Evolutionary conservation across 2,113 vertebrate species (phyloP).

Genomic region (Entomyzon cyanotis): DNA sequence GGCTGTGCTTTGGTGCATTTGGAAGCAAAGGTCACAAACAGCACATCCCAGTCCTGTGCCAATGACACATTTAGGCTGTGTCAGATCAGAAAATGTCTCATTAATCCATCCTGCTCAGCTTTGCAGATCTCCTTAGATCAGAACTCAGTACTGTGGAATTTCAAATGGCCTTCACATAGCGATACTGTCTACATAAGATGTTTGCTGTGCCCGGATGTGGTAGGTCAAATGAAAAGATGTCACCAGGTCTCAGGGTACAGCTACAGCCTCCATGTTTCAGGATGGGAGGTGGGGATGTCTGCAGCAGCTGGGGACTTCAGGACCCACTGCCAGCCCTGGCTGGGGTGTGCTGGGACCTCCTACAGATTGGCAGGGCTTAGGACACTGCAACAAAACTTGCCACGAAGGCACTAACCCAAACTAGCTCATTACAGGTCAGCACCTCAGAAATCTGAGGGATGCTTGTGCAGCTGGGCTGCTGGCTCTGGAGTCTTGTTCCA

Average conservation of each 20-base stretch:
- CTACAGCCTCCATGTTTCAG: not conserved
- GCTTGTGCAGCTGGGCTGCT: not conserved
- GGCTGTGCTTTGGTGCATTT: not conserved
- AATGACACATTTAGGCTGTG: not conserved
- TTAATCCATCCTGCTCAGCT: not conserved
- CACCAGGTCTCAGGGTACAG: not conserved
- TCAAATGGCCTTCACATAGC: not conserved
- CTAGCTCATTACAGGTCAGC: not conserved
- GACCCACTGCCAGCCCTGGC: not conserved
- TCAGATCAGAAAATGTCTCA: not conserved
- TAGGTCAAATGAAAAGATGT: not conserved
- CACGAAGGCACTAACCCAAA: not conserved
- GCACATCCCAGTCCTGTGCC: not conserved
- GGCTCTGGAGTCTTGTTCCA: not conserved
- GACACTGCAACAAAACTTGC: not conserved
- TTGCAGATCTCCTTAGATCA: not conserved
- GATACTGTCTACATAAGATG: not conserved
- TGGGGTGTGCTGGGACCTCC: not conserved
- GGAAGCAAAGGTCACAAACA: constrained; percentile 16
- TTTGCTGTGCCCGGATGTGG: not conserved
- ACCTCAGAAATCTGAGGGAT: not conserved
- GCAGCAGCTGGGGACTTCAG: not conserved
- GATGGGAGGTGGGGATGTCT: not conserved
- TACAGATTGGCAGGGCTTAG: not conserved
- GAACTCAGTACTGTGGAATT: not conserved